These are phyloP conservation scores for Micropterix aruncella DNA, from an alignment of 2,888 invertebrate species.

Conservation along the genomic window DNA sequence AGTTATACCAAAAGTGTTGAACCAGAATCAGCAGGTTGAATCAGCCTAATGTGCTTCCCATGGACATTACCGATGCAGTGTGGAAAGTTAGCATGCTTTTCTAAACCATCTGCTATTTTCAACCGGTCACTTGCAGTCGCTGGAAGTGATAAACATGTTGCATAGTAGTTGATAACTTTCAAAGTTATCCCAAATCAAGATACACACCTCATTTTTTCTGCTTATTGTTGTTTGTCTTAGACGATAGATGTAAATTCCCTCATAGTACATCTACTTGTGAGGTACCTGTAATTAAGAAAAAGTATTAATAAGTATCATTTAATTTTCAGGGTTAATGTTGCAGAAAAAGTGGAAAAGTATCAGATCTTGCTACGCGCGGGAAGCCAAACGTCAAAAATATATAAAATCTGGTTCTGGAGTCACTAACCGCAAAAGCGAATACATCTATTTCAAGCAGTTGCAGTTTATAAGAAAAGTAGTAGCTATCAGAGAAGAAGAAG, in stretches of 20 bases:
- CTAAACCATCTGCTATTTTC: slow-evolving; percentile 13
- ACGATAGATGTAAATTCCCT: slow-evolving; percentile 8
- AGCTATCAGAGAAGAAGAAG: slow-evolving; percentile 8
- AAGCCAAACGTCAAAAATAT: slow-evolving; percentile 9
- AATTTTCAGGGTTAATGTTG: slow-evolving; percentile 11
- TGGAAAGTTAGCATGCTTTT: slow-evolving; percentile 14
- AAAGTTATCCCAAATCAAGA: slow-evolving; percentile 11
- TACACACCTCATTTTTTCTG: slow-evolving; percentile 11
- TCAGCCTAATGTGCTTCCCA: slow-evolving; percentile 12
- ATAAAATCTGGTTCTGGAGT: slow-evolving; percentile 11
- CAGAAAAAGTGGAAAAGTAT: slow-evolving; percentile 15
- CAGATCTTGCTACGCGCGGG: slow-evolving; percentile 10
- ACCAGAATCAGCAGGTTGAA: slow-evolving; percentile 12
- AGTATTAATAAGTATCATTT: slow-evolving; percentile 7
- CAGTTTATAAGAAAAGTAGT: slow-evolving; percentile 12
- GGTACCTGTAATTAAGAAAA: slow-evolving; percentile 9
- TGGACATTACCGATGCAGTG: slow-evolving; percentile 15
- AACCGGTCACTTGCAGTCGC: slow-evolving; percentile 9
- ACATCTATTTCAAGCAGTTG: slow-evolving; percentile 13
- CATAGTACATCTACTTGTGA: slow-evolving; percentile 6
- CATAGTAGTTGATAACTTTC: no score
- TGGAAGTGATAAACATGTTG: slow-evolving; percentile 9
- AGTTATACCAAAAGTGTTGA: no score
- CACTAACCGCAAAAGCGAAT: slow-evolving; percentile 13
- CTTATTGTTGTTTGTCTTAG: slow-evolving; percentile 12